phyloP scores from a whole-genome alignment of 2,888 invertebrate genomes.

The Leucozona laternaria region DNA sequence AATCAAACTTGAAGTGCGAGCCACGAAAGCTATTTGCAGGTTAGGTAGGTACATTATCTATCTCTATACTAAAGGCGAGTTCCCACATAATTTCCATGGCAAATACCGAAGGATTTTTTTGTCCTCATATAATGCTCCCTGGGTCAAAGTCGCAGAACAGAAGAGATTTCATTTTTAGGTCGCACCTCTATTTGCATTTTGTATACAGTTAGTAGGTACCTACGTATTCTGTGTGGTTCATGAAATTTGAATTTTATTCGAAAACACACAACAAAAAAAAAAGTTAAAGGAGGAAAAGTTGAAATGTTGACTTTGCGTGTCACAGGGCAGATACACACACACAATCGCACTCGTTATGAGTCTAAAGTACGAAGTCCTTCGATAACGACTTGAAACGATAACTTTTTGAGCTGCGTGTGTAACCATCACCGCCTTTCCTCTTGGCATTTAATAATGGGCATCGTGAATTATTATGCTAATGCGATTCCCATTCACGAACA shows the following conservation, averaged over 20 bases:
- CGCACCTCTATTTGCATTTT: constrained; percentile 46
- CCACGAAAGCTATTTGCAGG: too few relatives aligned
- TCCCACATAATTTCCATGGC: background rate
- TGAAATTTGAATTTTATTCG: constrained; percentile 46
- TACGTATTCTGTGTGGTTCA: constrained; percentile 40
- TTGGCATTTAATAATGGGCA: constrained; percentile 62
- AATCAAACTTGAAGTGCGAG: background rate
- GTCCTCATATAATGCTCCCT: background rate
- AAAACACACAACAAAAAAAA: background rate
- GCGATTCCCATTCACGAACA: constrained; percentile 45
- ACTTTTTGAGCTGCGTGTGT: constrained; percentile 65
- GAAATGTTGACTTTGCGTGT: constrained; percentile 68
- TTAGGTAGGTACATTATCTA: too few relatives aligned
- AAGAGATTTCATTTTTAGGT: constrained; percentile 26
- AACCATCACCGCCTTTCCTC: constrained; percentile 32
- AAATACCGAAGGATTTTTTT: constrained; percentile 9
- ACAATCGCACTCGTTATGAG: constrained; percentile 9
- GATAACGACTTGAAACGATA: constrained; percentile 71
- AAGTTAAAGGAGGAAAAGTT: constrained; percentile 2
- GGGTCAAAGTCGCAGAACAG: background rate
- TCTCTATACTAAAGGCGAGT: background rate
- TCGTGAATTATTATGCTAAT: constrained; percentile 73
- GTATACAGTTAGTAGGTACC: background rate
- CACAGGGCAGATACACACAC: constrained; percentile 7
- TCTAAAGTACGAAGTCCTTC: constrained; percentile 47